Base-by-base conservation (phyloP, 92 coral and sea anemone genomes). In the Chrysogorgia sp. region DNA sequence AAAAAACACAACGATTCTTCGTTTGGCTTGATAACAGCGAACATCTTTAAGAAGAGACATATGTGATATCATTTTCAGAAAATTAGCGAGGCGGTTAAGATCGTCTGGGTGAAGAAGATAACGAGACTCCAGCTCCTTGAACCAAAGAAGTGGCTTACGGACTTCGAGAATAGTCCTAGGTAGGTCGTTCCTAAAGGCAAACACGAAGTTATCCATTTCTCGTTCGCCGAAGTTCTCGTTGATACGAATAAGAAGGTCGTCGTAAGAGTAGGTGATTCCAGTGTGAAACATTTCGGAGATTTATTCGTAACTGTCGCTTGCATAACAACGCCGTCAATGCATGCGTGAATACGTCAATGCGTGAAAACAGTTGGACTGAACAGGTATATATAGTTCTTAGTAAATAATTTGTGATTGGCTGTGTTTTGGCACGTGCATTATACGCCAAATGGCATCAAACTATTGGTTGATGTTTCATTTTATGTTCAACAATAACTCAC, bases 221-320 rank as follows among this genome's bases (percentile, higher is more conserved):
- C 9, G 19, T 3, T 72, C 59, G 14, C 66, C 63, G 35, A 72
- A 72, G 8, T 53, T 72, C 30, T 33, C 6, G 52, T 53, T 25
- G 24, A 32, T 72, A 20, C n/a, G 79, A 30, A 53, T 4, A 20
- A 72, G 79, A 26, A 72, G 52, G 7, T 15, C 21, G 43, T 72
- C 65, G 79, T 72, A 72, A 19, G 55, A 34, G 6, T 72, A 53
- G 79, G 79, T 72, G 79, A 72, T 33, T 31, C 65, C 66, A 72
- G 41, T 14, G 59, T 45, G 15, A 25, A 47, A 49, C 79, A 72
- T 72, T 41, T 72, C 32, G 78, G 34, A 32, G 34, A 7, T 32
- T 7, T 4, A 15, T 30, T 72, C 0, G 24, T 34, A 30, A 17
- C 29, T 72, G 13, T 32, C 0, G 7, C 4, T 34, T n/a, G 64